Evolutionary conservation across 2,113 vertebrate species (phyloP).

Genomic region (Nycticorax nycticorax): DNA sequence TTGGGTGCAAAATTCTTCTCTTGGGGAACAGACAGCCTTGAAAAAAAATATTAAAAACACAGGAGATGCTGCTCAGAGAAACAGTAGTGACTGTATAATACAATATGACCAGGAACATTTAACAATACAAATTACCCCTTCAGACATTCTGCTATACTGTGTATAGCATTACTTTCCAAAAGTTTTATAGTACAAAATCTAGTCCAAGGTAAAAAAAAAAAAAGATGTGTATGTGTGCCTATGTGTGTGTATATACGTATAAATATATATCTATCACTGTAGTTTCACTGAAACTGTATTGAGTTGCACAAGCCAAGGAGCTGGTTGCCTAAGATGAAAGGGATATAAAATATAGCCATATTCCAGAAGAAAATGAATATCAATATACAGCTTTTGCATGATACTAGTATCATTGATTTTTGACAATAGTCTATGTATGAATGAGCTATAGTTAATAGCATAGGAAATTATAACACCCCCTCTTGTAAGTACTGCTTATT

Average conservation of each 20-base stretch:
- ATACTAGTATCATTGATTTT: slow-evolving; percentile 38
- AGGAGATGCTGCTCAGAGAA: neutral
- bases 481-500: neutral
- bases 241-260: neutral
- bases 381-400: neutral
- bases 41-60: neutral
- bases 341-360: neutral
- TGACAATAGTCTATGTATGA: neutral
- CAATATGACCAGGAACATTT: neutral
- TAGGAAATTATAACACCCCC: neutral
- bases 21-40: neutral
- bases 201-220: neutral
- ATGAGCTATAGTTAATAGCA: slow-evolving; percentile 8
- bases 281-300: neutral
- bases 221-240: neutral
- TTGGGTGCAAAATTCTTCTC: neutral
- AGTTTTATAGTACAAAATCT: neutral
- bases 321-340: neutral
- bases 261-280: neutral
- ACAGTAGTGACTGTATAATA: neutral
- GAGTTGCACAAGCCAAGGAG: neutral
- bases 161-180: neutral
- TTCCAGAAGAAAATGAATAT: slow-evolving; percentile 9
- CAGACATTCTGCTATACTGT: neutral
- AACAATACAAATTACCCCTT: neutral